Percentiles rank a stretch among this genome's conserved stretches.
These are phyloP conservation scores for Chrysolina haemoptera DNA, from an alignment of 2,888 invertebrate species.

Conservation along the genomic window DNA sequence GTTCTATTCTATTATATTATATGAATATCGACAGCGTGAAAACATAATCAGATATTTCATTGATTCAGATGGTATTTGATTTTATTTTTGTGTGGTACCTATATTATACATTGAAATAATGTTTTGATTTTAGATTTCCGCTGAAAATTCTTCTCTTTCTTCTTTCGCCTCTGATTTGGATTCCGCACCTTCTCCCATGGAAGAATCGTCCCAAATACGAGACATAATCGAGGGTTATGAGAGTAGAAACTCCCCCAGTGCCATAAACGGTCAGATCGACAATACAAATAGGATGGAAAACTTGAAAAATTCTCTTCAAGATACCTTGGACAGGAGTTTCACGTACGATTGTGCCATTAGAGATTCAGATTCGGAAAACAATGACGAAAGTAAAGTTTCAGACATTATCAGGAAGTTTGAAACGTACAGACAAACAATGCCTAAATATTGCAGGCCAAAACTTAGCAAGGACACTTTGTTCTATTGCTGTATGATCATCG, in stretches of 20 bases:
- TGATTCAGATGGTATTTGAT: no score
- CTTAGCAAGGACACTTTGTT: constrained; percentile 71
- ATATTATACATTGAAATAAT: no score
- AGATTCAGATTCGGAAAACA: constrained; percentile 52
- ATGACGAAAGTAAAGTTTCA: constrained; percentile 50
- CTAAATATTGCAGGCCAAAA: constrained; percentile 75
- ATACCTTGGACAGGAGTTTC: constrained; percentile 61
- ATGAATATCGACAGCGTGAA: no score
- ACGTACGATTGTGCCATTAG: constrained; percentile 40
- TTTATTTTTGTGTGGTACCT: no score
- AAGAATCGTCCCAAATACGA: constrained; percentile 62
- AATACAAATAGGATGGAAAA: constrained; percentile 56
- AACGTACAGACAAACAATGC: constrained; percentile 70
- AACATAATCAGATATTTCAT: no score
- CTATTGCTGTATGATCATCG: constrained; percentile 80
- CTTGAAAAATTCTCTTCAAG: constrained; percentile 57
- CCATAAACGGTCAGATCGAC: constrained; percentile 37
- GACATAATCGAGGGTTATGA: constrained; percentile 64
- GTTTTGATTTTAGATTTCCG: constrained; percentile 50
- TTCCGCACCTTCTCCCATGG: constrained; percentile 67
- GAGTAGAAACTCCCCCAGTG: constrained; percentile 36
- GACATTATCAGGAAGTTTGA: constrained; percentile 63
- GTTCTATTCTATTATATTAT: no score
- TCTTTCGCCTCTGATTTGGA: constrained; percentile 69
- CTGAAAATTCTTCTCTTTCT: constrained; percentile 64